Percentiles rank a stretch among this genome's conserved stretches.
These are phyloP conservation scores for Hololepta plana DNA, from an alignment of 2,888 invertebrate genomes.

Conservation along the genomic window DNA sequence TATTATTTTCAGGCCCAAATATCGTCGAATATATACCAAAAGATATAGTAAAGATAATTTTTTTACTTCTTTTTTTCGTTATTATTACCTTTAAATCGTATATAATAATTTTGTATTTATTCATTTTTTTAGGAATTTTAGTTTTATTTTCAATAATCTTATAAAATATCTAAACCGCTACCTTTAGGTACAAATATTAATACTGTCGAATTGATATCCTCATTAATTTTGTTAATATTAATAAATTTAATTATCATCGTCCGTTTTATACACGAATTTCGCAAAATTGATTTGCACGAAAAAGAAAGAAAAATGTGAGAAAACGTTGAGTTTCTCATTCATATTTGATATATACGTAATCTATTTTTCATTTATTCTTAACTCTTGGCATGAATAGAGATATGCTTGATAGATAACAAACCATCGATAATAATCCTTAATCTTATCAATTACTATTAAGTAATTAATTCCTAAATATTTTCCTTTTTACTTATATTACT, in stretches of 20 bases:
- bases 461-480: too few species aligned
- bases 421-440: slow-evolving; percentile 6
- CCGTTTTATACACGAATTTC: too few species aligned
- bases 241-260: too few species aligned
- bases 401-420: slow-evolving; percentile 21
- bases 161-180: slow-evolving; percentile 29
- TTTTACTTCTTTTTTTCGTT: slow-evolving; percentile 2
- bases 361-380: slow-evolving; percentile 10
- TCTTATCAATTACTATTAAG: too few species aligned
- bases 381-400: slow-evolving; percentile 26
- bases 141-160: slow-evolving; percentile 14
- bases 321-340: too few species aligned
- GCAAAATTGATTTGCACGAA: too few species aligned
- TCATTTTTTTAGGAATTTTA: background rate
- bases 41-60: slow-evolving; percentile 4
- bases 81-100: slow-evolving; percentile 2
- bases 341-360: too few species aligned
- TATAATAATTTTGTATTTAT: background rate
- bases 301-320: too few species aligned
- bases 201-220: too few species aligned
- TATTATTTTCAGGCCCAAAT: slow-evolving; percentile 6
- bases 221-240: too few species aligned
- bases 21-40: too few species aligned
- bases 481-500: too few species aligned
- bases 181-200: slow-evolving; percentile 30